phyloP scores from a whole-genome alignment of 2,797 vertebrate genomes.

The Sebastes hopkinsi region DNA sequence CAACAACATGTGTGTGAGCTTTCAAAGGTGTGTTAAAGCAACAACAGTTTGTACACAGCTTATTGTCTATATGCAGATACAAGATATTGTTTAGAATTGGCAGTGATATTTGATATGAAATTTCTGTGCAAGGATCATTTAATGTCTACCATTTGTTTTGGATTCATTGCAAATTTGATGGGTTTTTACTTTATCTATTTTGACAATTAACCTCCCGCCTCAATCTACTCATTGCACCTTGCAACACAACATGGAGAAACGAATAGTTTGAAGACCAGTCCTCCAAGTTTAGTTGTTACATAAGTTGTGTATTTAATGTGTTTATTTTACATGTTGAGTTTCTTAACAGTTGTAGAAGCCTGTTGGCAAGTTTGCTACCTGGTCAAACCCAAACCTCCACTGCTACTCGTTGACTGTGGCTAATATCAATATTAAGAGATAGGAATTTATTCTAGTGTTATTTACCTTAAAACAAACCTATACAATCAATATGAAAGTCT shows the following conservation, averaged over 20 bases:
- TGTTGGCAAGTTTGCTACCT: background rate
- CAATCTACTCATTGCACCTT: background rate
- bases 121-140: background rate
- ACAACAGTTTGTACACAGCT: background rate
- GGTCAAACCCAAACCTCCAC: background rate
- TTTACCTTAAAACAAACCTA: background rate
- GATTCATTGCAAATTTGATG: background rate
- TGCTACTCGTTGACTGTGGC: background rate
- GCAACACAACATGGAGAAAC: background rate
- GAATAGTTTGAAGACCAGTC: background rate
- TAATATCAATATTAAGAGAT: background rate
- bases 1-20: constrained; percentile 7
- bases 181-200: background rate
- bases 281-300: background rate
- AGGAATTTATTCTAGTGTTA: background rate
- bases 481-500: background rate
- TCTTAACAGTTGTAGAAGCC: background rate
- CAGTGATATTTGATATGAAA: background rate
- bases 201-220: background rate
- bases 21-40: background rate
- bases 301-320: background rate
- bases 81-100: background rate
- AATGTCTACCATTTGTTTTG: background rate
- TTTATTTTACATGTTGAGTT: background rate
- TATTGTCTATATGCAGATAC: background rate